Conservation (phyloP, 2,113 vertebrate genomes). For the Cyanoramphus novaezelandiae region DNA sequence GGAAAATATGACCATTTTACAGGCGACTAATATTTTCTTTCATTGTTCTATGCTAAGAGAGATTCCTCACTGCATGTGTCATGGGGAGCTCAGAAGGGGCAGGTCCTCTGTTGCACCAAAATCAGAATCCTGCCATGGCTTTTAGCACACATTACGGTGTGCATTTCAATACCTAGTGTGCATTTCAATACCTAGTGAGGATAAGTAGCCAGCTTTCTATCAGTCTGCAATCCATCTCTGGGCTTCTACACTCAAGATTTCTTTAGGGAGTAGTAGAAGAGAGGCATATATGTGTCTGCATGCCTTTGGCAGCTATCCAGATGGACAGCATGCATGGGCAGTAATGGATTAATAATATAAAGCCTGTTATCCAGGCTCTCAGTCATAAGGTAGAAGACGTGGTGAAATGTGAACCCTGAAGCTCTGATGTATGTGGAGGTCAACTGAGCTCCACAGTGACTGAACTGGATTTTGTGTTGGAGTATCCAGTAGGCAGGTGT, state of each 20-base stretch:
- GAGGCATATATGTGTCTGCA: not conserved
- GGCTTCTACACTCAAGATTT: not conserved
- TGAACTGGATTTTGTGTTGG: not conserved
- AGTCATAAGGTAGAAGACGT: not conserved
- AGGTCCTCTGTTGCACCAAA: not conserved
- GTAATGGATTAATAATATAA: not conserved
- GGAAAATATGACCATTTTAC: not conserved
- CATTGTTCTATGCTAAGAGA: not conserved
- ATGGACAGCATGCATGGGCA: not conserved
- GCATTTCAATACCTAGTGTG: not conserved
- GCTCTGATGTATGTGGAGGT: not conserved
- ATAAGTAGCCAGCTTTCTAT: not conserved
- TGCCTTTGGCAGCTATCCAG: not conserved
- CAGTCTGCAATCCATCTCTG: not conserved
- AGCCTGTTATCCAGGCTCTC: not conserved
- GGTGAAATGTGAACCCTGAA: not conserved
- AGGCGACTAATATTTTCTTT: not conserved
- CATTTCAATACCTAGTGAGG: not conserved
- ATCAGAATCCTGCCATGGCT: not conserved
- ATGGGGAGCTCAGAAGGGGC: not conserved
- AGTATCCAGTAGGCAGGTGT: not conserved
- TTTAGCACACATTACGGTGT: not conserved
- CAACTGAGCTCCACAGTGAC: not conserved
- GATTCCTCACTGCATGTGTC: rapidly evolving
- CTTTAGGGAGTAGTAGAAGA: not conserved